Percentiles rank a stretch among this genome's conserved stretches.
Conservation (phyloP, 2,113 vertebrate genomes). For the Lycocorax pyrrhopterus region DNA sequence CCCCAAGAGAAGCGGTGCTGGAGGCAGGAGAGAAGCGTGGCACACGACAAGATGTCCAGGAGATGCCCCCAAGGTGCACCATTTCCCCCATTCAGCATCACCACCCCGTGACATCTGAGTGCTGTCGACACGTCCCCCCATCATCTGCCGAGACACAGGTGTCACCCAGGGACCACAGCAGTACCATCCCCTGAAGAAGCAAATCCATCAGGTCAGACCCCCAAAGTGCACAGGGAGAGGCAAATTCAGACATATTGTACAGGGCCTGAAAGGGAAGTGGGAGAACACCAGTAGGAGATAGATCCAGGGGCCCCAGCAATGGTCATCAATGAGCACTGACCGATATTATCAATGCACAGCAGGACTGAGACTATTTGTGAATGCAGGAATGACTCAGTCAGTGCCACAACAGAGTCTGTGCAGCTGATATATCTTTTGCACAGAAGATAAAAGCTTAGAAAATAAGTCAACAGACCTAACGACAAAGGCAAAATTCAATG, state of each 20-base stretch:
- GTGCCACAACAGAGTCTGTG: not conserved
- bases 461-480: not conserved
- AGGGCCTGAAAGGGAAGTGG: not conserved
- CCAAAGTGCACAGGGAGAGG: not conserved
- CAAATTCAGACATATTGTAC: not conserved
- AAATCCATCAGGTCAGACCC: not conserved
- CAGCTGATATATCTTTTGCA: not conserved
- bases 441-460: not conserved
- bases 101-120: not conserved
- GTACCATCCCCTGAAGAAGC: not conserved
- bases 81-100: not conserved
- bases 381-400: constrained; percentile 27
- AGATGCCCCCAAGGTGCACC: not conserved
- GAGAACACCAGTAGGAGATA: not conserved
- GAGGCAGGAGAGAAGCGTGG: not conserved
- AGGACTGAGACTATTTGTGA: not conserved
- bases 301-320: not conserved
- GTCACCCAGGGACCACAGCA: not conserved
- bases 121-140: rapidly evolving
- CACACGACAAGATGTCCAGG: not conserved
- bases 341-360: not conserved
- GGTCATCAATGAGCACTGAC: not conserved
- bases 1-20: not conserved
- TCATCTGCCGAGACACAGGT: not conserved
- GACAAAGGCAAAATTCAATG: not conserved